Evolutionary conservation across 2,797 vertebrate species (phyloP).

Genomic region (Oreochromis mossambicus): DNA sequence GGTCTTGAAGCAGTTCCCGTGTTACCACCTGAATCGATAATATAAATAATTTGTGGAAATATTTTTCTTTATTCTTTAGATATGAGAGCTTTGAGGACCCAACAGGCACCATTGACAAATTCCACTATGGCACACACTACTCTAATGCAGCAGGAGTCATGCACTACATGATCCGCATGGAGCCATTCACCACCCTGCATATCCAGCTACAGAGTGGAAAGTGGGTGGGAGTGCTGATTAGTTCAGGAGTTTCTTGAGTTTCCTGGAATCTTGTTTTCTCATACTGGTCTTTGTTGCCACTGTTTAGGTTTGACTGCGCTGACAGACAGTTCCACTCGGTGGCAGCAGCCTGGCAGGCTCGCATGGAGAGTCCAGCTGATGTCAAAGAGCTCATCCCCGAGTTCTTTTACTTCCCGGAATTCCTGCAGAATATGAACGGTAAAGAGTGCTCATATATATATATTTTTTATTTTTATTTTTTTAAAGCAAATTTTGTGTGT

Average conservation of each 20-base stretch:
- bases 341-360: constrained; percentile 93
- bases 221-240: constrained; percentile 66
- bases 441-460: not conserved
- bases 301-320: constrained; percentile 89
- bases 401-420: constrained; percentile 96
- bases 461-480: too few relatives aligned
- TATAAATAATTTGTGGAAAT: not conserved
- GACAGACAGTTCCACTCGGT: constrained; percentile 97
- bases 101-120: constrained; percentile 91
- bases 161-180: constrained; percentile 98
- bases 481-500: not conserved
- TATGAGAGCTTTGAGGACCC: constrained; percentile 98
- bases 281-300: not conserved
- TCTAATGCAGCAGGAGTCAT: constrained; percentile 97
- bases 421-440: constrained; percentile 94
- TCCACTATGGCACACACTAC: constrained; percentile 98
- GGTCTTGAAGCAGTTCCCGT: not conserved
- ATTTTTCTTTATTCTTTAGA: constrained; percentile 57
- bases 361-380: constrained; percentile 94
- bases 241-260: fast-evolving
- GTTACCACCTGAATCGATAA: not conserved
- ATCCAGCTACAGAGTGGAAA: constrained; percentile 97
- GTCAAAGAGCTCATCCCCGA: constrained; percentile 98
- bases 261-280: not conserved
- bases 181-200: constrained; percentile 94